Evolutionary conservation across 2,113 vertebrate genomes (phyloP).

Genomic region (Ciconia maguari): DNA sequence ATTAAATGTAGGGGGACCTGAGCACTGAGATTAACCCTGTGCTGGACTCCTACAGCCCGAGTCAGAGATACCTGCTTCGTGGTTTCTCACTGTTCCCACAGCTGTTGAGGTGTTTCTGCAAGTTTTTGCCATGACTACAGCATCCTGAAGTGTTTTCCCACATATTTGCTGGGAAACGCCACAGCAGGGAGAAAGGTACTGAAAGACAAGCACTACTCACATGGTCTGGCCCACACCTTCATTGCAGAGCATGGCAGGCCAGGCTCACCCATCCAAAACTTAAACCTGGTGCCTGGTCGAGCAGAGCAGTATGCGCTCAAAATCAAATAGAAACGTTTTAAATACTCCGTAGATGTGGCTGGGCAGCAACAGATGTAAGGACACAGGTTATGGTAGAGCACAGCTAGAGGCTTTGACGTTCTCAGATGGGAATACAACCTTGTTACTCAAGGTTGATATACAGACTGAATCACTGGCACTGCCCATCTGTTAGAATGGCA

Average conservation of each 20-base stretch:
- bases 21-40: not conserved
- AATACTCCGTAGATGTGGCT: not conserved
- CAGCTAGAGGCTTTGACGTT: not conserved
- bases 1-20: not conserved
- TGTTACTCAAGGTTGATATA: constrained; percentile 39
- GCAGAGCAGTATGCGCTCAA: not conserved
- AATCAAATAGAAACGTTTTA: not conserved
- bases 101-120: not conserved
- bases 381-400: not conserved
- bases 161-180: not conserved
- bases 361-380: not conserved
- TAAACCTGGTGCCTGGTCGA: not conserved
- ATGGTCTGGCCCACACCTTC: not conserved
- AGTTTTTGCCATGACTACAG: not conserved
- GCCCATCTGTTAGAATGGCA: constrained; percentile 59
- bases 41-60: not conserved
- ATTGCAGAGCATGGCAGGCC: not conserved
- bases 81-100: not conserved
- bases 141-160: not conserved
- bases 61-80: not conserved
- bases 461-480: constrained; percentile 26
- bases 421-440: constrained; percentile 32
- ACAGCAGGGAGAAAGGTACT: not conserved
- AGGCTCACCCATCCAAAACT: not conserved
- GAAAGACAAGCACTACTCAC: not conserved